Evolutionary conservation across 2,797 vertebrate species (phyloP).

Genomic region (Mustela erminea): DNA sequence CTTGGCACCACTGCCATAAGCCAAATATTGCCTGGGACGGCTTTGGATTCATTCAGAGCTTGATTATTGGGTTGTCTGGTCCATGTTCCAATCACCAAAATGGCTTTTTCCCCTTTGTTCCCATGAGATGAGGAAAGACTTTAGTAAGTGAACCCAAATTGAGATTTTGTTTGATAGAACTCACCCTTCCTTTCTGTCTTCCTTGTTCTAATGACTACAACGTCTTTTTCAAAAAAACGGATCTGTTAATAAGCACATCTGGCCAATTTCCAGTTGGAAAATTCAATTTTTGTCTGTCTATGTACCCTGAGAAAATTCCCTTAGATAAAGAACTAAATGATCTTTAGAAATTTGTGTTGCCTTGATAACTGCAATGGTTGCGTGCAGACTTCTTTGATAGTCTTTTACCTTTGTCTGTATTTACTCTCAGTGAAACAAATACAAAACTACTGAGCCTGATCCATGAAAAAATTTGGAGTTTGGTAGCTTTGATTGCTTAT

Average conservation of each 20-base stretch:
- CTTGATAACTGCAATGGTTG: neutral
- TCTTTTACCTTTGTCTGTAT: neutral
- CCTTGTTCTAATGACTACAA: neutral
- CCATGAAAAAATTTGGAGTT: neutral
- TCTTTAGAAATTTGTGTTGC: neutral
- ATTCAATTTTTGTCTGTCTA: conserved; percentile 27
- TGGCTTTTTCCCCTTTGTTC: neutral
- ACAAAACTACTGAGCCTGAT: neutral
- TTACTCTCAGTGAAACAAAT: conserved; percentile 1
- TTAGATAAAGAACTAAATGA: neutral
- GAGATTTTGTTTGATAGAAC: conserved; percentile 44
- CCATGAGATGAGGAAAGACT: conserved; percentile 45
- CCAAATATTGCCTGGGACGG: neutral
- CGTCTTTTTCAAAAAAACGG: neutral
- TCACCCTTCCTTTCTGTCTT: neutral
- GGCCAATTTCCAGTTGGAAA: conserved; percentile 9
- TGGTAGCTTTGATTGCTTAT: conserved; percentile 10
- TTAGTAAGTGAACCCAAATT: conserved; percentile 62
- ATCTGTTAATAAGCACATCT: conserved; percentile 1
- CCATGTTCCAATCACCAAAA: neutral
- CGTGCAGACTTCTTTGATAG: neutral
- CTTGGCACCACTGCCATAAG: neutral
- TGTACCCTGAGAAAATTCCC: neutral
- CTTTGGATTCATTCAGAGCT: neutral
- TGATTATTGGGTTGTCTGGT: neutral